phyloP scores from a whole-genome alignment of 2,888 invertebrate species.

The Sarcophaga carnaria region DNA sequence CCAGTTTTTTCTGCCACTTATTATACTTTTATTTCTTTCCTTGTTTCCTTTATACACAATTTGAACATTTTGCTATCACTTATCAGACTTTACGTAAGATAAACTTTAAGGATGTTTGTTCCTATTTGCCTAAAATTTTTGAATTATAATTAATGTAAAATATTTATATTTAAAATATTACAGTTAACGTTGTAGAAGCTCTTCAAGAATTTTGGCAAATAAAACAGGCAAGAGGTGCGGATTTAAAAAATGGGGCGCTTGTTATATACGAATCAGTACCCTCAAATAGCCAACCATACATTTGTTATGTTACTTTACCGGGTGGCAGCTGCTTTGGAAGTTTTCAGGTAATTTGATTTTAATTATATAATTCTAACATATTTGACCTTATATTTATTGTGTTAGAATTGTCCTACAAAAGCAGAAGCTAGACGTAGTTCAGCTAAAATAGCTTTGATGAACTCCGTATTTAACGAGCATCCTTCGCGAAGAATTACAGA shows the following conservation, averaged over 20 bases:
- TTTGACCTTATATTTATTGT: conserved; percentile 31
- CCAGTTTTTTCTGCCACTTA: too few species aligned
- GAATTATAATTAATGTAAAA: background rate
- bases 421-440: conserved; percentile 96
- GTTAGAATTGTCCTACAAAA: conserved; percentile 95
- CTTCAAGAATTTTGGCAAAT: conserved; percentile 98
- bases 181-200: conserved; percentile 97
- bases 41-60: too few species aligned
- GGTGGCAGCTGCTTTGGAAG: conserved; percentile 98
- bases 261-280: conserved; percentile 98
- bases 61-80: too few species aligned
- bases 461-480: conserved; percentile 98
- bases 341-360: conserved; percentile 87
- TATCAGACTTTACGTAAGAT: too few species aligned
- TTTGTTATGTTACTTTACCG: conserved; percentile 96
- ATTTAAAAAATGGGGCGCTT: conserved; percentile 92
- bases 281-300: conserved; percentile 94
- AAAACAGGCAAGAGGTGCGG: conserved; percentile 94
- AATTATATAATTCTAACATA: conserved; percentile 10
- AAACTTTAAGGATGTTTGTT: too few species aligned
- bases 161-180: conserved; percentile 21
- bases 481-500: conserved; percentile 95
- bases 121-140: too few species aligned
- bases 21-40: too few species aligned
- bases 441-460: conserved; percentile 97